Evolutionary conservation across 2,888 invertebrate species (phyloP), one percentile per base, ranked within the genome.

Genomic region (Monopis laevigella): DNA sequence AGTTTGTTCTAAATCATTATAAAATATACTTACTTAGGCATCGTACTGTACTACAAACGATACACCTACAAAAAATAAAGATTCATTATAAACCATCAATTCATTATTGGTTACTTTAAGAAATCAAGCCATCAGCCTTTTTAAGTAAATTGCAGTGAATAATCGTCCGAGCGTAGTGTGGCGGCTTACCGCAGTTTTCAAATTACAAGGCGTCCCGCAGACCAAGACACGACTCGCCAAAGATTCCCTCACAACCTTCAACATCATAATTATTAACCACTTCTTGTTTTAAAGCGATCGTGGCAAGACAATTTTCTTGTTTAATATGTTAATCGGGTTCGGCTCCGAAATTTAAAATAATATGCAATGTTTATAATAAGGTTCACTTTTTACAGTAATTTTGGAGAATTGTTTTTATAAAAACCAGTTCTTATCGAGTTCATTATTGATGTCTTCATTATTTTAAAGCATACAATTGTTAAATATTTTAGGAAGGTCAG

Each of bases 161-260:
- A 36, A 19, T 21, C 29, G 29, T 5, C 13, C 36, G 10, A 21
- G 17, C 19, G 28, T 34, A 42, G 40, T 39, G 45, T 41, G 34
- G 46, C 36, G 46, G 44, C 47, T 24, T 18, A 30, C 34, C 16
- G 35, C 42, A 19, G 26, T 44, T 51, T 51, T 55, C 52, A 55
- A 59, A 60, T 59, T 56, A 59, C 56, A 56, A 53, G 57, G 51
- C 49, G 46, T 50, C 59, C 57, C 51, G 59, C 55, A 54, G 56
- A 45, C 43, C 49, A 48, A 49, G 49, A 36, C 36, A 36, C 45
- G 41, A 24, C 11, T 41, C 24, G 36, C 36, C 12, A 18, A 34
- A 29, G 39, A 38, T 40, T 43, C 43, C n/a, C 21, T 12, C 21
- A 16, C 36, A 13, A 36, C 8, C 34, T 3, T 10, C 34, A 39